Evolutionary conservation across 2,797 vertebrate species (phyloP).

Genomic region (Nannoperca obscura): DNA sequence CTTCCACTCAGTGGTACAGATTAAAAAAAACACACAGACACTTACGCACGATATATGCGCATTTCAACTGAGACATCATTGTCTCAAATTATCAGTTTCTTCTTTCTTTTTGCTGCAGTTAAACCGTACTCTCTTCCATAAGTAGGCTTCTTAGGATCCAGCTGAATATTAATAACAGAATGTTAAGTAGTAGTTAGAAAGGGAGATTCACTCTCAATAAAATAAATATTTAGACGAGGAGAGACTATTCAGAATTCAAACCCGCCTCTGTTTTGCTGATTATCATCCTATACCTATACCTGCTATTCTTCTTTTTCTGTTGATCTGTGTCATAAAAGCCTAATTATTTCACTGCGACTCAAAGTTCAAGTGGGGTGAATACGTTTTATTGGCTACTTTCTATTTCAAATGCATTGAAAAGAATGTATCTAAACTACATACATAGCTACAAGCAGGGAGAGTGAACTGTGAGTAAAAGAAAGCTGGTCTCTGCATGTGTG

Average conservation of each 20-base stretch:
- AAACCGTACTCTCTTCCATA: constrained; percentile 5
- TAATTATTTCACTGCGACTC: neutral
- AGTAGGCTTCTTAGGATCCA: constrained; percentile 26
- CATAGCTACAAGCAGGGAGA: neutral
- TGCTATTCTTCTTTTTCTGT: neutral
- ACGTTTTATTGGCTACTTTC: neutral
- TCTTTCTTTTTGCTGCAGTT: constrained; percentile 1
- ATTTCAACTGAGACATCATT: neutral
- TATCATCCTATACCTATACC: neutral
- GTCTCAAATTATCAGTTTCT: neutral
- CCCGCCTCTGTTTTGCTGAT: neutral
- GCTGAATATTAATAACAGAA: constrained; percentile 28
- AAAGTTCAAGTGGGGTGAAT: constrained; percentile 4
- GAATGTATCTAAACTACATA: neutral
- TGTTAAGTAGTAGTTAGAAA: constrained; percentile 26
- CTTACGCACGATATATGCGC: neutral
- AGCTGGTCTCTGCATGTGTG: constrained; percentile 34
- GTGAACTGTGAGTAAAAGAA: constrained; percentile 14
- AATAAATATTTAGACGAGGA: constrained; percentile 14
- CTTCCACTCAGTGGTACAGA: neutral
- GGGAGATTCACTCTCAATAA: constrained; percentile 19
- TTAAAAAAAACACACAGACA: neutral
- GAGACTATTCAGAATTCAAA: neutral
- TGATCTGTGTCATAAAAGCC: constrained; percentile 7
- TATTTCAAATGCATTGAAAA: neutral